These are phyloP conservation scores for Pelochelys cantorii DNA, from an alignment of 2,797 vertebrate species.

Conservation along the genomic window DNA sequence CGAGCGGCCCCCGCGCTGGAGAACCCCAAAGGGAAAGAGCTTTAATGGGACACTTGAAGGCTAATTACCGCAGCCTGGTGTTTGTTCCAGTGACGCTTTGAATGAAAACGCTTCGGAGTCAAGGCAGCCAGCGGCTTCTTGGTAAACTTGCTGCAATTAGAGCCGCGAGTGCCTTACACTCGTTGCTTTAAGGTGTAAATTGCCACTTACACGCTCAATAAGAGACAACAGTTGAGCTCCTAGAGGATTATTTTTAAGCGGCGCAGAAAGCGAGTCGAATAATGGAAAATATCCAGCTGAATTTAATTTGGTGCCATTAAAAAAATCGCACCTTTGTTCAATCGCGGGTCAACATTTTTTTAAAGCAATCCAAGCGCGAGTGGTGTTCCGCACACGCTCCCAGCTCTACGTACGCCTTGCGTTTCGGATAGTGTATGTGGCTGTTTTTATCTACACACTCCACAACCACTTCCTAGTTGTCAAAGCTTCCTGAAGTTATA, in stretches of 20 bases:
- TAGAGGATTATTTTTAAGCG: slow-evolving; percentile 65
- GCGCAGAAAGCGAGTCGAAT: slow-evolving; percentile 47
- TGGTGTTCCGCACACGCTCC: not conserved
- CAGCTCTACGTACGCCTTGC: too few species aligned
- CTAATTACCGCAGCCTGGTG: slow-evolving; percentile 85
- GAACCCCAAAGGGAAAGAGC: slow-evolving; percentile 85
- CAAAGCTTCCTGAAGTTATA: too few species aligned
- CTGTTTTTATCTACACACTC: not conserved
- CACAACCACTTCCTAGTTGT: too few species aligned
- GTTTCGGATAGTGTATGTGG: not conserved
- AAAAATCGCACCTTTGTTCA: slow-evolving; percentile 8
- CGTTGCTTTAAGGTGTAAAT: slow-evolving; percentile 73
- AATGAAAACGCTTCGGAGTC: slow-evolving; percentile 81
- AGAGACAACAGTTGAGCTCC: slow-evolving; percentile 70
- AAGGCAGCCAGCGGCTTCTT: slow-evolving; percentile 56
- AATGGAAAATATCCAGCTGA: slow-evolving; percentile 73
- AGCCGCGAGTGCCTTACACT: slow-evolving; percentile 67
- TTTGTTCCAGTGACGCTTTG: slow-evolving; percentile 83
- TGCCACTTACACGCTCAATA: slow-evolving; percentile 71
- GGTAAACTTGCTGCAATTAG: slow-evolving; percentile 73
- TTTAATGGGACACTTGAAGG: slow-evolving; percentile 89
- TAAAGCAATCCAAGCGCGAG: slow-evolving; percentile 18
- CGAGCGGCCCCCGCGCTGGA: slow-evolving; percentile 60
- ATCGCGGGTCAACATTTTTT: slow-evolving; percentile 22
- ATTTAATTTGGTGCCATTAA: slow-evolving; percentile 70